A percentile compares a stretch with the other conserved stretches of the same genome.
These are phyloP conservation scores for Brachypteracias leptosomus DNA, from an alignment of 2,113 vertebrate species.

Conservation along the genomic window DNA sequence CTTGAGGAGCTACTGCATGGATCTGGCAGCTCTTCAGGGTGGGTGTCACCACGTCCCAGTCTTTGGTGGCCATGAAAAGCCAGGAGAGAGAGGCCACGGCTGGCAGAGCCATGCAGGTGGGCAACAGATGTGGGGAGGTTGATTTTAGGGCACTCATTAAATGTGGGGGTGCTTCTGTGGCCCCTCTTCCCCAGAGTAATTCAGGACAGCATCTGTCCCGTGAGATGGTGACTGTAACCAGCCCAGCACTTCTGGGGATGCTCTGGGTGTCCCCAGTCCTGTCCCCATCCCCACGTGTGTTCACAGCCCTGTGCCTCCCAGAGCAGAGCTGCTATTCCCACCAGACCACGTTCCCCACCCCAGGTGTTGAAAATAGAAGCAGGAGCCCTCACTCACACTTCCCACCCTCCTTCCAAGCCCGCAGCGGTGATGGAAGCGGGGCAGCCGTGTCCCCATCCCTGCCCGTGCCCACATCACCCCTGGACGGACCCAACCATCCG, in stretches of 20 bases:
- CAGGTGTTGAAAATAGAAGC: neutral
- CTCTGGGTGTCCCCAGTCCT: neutral
- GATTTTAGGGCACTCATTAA: neutral
- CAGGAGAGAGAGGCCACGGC: neutral
- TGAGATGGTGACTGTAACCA: accelerated
- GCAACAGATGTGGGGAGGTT: neutral
- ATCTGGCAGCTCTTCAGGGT: accelerated
- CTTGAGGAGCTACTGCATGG: neutral
- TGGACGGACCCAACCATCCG: accelerated
- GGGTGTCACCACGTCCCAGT: accelerated
- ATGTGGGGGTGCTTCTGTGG: accelerated
- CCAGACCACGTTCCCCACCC: neutral
- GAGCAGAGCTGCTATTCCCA: neutral
- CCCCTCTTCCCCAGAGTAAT: neutral
- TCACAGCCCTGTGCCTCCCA: neutral
- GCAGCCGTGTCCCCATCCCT: neutral
- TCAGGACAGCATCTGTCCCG: neutral
- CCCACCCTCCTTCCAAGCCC: neutral
- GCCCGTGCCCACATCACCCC: neutral
- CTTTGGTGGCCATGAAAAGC: neutral
- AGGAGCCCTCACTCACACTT: neutral
- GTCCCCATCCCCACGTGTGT: accelerated
- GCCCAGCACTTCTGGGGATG: neutral
- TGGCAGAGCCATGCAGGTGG: neutral
- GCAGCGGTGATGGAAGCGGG: neutral